These are phyloP conservation scores for Diplodus puntazzo DNA, from an alignment of 2,797 vertebrate species.

Conservation along the genomic window DNA sequence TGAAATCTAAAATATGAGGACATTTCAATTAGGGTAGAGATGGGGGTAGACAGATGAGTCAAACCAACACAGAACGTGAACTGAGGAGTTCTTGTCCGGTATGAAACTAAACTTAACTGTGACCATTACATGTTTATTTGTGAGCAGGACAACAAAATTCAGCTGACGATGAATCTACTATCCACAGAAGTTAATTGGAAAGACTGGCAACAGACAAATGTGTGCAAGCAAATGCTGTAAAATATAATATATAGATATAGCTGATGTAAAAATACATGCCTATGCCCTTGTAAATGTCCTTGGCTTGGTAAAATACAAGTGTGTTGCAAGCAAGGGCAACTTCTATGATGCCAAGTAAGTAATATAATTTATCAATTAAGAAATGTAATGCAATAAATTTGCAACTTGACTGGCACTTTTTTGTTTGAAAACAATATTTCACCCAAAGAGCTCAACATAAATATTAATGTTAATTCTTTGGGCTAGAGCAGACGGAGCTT, in stretches of 20 bases:
- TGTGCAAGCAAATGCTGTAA: not conserved
- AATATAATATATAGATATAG: not conserved
- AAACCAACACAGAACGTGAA: not conserved
- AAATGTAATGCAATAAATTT: conserved; percentile 6
- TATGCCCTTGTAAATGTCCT: not conserved
- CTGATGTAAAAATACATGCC: not conserved
- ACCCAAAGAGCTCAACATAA: conserved; percentile 44
- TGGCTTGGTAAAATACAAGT: not conserved
- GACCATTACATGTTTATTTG: too few species aligned
- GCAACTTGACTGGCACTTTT: conserved; percentile 3
- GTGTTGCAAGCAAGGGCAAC: not conserved
- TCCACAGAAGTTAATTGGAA: too few species aligned
- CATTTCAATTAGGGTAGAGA: too few species aligned
- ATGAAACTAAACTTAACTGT: too few species aligned
- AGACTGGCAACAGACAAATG: not conserved
- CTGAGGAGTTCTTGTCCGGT: too few species aligned
- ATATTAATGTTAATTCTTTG: conserved; percentile 67
- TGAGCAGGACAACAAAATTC: too few species aligned
- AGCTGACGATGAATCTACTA: too few species aligned
- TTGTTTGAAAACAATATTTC: conserved; percentile 49
- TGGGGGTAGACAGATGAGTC: too few species aligned
- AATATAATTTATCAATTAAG: conserved; percentile 21
- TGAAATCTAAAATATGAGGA: too few species aligned
- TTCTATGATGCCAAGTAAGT: not conserved
- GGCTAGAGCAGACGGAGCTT: conserved; percentile 31